Evolutionary conservation across 1,140 invertebrate species (phyloP).

Genomic region (Scaptomyza graminum): DNA sequence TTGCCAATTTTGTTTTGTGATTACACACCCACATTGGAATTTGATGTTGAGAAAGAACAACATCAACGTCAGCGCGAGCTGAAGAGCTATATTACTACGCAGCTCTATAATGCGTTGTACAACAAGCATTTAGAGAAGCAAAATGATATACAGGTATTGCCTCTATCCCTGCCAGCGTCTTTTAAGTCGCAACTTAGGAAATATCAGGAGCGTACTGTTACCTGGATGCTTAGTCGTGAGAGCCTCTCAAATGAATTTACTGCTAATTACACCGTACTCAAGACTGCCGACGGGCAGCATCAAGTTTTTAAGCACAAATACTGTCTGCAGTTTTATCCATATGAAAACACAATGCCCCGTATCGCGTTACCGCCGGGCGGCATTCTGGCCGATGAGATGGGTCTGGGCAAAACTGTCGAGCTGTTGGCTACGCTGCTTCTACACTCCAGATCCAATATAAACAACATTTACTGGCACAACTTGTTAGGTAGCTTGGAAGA

Average conservation of each 20-base stretch:
- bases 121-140: constrained; percentile 38
- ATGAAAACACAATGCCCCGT: constrained; percentile 27
- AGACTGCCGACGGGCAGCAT: constrained; percentile 33
- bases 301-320: constrained; percentile 84
- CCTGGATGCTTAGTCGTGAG: constrained; percentile 89
- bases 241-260: constrained; percentile 36
- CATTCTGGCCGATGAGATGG: constrained; percentile 94
- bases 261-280: constrained; percentile 46
- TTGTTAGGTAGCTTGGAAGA: constrained; percentile 31
- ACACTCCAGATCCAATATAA: constrained; percentile 84
- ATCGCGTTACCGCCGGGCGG: constrained; percentile 86
- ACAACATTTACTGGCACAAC: constrained; percentile 40
- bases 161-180: constrained; percentile 31
- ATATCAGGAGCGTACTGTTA: constrained; percentile 88
- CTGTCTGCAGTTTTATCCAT: constrained; percentile 58
- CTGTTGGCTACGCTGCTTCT: constrained; percentile 88
- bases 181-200: constrained; percentile 85
- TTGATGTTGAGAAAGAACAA: constrained; percentile 52
- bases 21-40: constrained; percentile 48
- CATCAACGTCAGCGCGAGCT: constrained; percentile 50
- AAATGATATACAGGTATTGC: not conserved
- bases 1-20: constrained; percentile 58
- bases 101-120: constrained; percentile 66
- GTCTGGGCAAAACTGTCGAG: constrained; percentile 92
- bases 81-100: constrained; percentile 69